Evolutionary conservation across 1,140 invertebrate genomes (phyloP), one percentile per base, ranked within the genome.

Genomic region (Diorhabda elongata): DNA sequence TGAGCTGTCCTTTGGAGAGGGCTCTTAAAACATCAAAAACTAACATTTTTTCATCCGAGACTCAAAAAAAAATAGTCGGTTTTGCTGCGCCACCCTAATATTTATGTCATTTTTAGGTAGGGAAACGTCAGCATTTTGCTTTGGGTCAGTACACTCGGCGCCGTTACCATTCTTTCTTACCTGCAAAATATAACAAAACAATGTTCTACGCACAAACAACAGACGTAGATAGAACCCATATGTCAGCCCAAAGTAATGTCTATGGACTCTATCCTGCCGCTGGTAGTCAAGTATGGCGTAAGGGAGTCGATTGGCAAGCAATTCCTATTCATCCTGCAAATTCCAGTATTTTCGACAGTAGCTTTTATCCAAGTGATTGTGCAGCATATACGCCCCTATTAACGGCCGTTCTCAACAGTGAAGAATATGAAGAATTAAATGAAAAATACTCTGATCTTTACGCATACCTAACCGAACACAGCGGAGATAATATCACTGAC

Each of bases 101-200:
- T 57, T 58, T 4, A 11, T 6, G 3, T 42, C 6, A 43, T 68
- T 74, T 75, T 7, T 73, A 90, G 89, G 79, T 81, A 74, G 89
- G 89, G 58, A 87, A 87, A 81, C 75, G 79, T 65, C 82, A 85
- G 69, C 84, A 88, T 68, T 90, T 86, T 75, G 80, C 85, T 73
- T 83, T 85, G 74, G 89, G 89, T 41, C 72, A 83, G 63, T 89
- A 82, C 76, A 73, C 90, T 44, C 81, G 88, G 69, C 74, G 83
- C 69, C 82, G 86, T 69, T 91, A 90, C 74, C 77, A 81, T 56
- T 71, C 81, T 64, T 88, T 88, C 75, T 75, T 90, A 60, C 85
- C 84, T 9, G 77, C 78, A n/a, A 75, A 76, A 44, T 91, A 90
- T 75, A 83, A 77, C 72, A 83, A 85, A 4, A 79, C 87, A 59